phyloP scores from a whole-genome alignment of 1,140 invertebrate genomes.

The Eriocheir sinensis region DNA sequence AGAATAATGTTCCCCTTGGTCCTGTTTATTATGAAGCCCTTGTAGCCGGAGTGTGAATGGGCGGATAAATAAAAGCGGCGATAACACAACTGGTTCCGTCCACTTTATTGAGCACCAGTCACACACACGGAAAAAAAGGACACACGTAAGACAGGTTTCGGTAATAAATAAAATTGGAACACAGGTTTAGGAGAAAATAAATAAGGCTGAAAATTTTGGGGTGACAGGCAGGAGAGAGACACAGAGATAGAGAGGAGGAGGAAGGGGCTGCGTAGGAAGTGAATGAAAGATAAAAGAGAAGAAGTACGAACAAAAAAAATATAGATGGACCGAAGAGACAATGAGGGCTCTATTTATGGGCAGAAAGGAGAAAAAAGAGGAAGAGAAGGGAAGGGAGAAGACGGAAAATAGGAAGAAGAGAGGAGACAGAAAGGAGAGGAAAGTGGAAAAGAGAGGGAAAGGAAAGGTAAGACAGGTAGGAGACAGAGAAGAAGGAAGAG shows the following conservation, averaged over 20 bases:
- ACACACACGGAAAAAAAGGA: not conserved
- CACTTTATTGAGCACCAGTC: not conserved
- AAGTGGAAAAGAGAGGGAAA: no score
- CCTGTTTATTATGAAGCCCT: not conserved
- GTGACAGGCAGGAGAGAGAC: not conserved
- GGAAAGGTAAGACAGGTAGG: no score
- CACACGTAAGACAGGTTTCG: not conserved
- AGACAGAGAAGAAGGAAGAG: not conserved
- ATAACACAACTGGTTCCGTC: conserved; percentile 2
- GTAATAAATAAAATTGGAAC: conserved; percentile 10
- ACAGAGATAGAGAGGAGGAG: no score
- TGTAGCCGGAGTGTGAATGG: not conserved
- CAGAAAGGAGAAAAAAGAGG: no score
- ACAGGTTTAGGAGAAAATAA: not conserved
- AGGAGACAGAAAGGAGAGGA: no score
- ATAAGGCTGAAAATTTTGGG: not conserved
- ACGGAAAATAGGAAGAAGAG: not conserved
- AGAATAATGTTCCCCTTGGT: no score
- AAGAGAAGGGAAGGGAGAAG: not conserved
- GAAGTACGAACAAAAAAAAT: no score
- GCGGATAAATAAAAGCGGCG: not conserved
- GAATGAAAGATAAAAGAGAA: not conserved
- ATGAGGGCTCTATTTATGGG: no score
- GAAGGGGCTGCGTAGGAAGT: not conserved
- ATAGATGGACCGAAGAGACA: no score